Evolutionary conservation across 1,140 invertebrate genomes (phyloP).

Genomic region (Hydropsyche tenuis): DNA sequence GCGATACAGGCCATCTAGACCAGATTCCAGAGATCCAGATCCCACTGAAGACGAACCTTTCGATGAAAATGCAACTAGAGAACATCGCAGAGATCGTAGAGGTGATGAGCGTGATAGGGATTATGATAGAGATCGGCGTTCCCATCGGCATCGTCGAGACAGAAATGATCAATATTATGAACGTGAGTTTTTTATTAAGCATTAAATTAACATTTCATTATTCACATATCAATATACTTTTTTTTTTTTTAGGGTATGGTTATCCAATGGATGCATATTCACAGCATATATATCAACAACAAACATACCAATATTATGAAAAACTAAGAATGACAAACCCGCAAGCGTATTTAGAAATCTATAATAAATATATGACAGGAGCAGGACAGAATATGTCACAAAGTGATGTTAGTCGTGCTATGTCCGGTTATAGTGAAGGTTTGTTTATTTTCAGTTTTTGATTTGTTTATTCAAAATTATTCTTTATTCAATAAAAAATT

Average conservation of each 20-base stretch:
- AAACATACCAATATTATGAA: conserved; percentile 75
- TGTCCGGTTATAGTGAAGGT: conserved; percentile 46
- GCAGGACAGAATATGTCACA: conserved; percentile 1
- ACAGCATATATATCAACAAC: conserved; percentile 64
- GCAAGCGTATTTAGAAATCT: conserved; percentile 77
- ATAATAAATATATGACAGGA: conserved; percentile 70
- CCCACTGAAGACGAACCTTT: conserved; percentile 51
- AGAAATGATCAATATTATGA: conserved; percentile 53
- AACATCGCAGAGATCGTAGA: conserved; percentile 52
- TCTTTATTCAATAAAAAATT: not conserved
- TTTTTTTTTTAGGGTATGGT: conserved; percentile 62
- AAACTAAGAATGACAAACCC: conserved; percentile 78
- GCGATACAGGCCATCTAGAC: conserved; percentile 55
- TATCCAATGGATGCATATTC: conserved; percentile 58
- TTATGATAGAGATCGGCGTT: conserved; percentile 52
- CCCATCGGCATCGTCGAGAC: conserved; percentile 53
- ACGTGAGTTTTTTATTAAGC: conserved; percentile 35
- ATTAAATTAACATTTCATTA: not conserved
- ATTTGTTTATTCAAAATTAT: conserved; percentile 15
- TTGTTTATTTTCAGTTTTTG: not conserved
- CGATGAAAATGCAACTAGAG: conserved; percentile 47
- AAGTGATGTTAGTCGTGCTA: conserved; percentile 28
- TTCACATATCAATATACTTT: too few species aligned
- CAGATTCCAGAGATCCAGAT: conserved; percentile 54
- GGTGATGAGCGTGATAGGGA: conserved; percentile 50